These are phyloP conservation scores for Albula goreensis DNA, from an alignment of 2,113 vertebrate genomes.

Conservation along the genomic window DNA sequence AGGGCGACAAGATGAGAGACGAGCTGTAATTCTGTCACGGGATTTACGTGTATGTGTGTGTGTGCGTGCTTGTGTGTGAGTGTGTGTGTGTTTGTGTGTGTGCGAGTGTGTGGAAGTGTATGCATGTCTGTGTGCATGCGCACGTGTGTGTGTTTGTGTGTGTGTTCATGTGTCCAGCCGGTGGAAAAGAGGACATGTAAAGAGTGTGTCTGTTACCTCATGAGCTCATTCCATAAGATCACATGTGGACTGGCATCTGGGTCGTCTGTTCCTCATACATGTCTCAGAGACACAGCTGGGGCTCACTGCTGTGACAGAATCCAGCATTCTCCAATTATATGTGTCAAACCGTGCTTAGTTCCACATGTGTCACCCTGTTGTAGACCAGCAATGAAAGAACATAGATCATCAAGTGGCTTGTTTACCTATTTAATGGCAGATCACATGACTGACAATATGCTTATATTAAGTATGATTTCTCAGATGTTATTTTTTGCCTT, in stretches of 20 bases:
- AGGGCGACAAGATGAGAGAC: slow-evolving; percentile 91
- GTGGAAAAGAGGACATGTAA: slow-evolving; percentile 2
- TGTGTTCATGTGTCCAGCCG: slow-evolving; percentile 10
- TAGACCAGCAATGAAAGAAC: slow-evolving; percentile 1
- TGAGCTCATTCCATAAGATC: slow-evolving; percentile 47
- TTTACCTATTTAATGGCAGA: slow-evolving; percentile 14
- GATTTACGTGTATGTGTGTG: background rate
- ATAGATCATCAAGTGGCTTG: slow-evolving; percentile 13
- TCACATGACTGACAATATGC: slow-evolving; percentile 33
- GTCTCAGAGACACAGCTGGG: background rate
- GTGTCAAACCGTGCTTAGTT: background rate
- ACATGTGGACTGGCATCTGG: slow-evolving; percentile 23
- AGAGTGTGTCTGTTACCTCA: slow-evolving; percentile 22
- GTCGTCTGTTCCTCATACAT: slow-evolving; percentile 38
- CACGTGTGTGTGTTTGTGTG: background rate
- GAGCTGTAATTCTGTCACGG: slow-evolving; percentile 76
- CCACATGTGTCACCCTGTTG: background rate
- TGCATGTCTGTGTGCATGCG: background rate
- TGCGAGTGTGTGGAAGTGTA: background rate
- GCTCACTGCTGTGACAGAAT: background rate
- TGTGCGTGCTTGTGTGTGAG: background rate
- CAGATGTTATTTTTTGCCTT: slow-evolving; percentile 18
- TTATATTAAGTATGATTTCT: slow-evolving; percentile 53
- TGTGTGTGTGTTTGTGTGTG: slow-evolving; percentile 5
- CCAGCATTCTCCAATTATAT: background rate